Evolutionary conservation across 23 tunicate genomes (phyloP), one percentile per base, ranked within the genome.

Genomic region (Trididemnum nubilum): DNA sequence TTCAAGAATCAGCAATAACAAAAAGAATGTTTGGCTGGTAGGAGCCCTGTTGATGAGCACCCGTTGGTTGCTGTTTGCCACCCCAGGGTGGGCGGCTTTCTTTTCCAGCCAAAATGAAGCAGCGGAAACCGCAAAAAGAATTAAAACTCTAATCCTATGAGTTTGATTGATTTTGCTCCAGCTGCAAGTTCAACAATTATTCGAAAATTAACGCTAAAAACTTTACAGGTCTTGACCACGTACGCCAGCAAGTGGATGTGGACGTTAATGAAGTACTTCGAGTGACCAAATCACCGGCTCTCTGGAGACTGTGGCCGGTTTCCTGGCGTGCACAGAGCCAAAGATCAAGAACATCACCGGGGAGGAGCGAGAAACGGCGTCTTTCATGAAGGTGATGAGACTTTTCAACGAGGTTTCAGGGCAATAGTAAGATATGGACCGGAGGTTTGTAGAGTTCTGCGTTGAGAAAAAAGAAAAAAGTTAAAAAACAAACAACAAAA

Each of bases 201-300:
- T n/a, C n/a, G n/a, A n/a, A n/a, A n/a, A n/a, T n/a, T n/a, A n/a
- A n/a, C n/a, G n/a, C n/a, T n/a, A n/a, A n/a, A n/a, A 72, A 49
- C 18, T 49, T 21, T 64, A 29, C 69, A 91, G 97, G 97, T 91
- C 51, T 54, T 91, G 38, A 91, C 90, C 60, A 91, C 97, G 2
- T 91, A 86, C 75, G 97, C 97, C 66, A 86, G 97, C 81, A 91
- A 91, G 58, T 91, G 97, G 97, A 91, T 91, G 90, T 91, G 97
- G 97, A 91, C 87, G 1, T 91, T 91, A 50, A 86, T 90, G 31
- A 86, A 77, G 74, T 91, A 73, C 49, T 81, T 91, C 84, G 32
- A 69, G 90, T 38, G 90, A 91, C 74, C 97, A 91, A 73, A 91
- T 92, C 33, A 87, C 97, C 5, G 83, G 67, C 30, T 83, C 92